Evolutionary conservation across 1,140 invertebrate genomes (phyloP).

Genomic region (Formica selysi): DNA sequence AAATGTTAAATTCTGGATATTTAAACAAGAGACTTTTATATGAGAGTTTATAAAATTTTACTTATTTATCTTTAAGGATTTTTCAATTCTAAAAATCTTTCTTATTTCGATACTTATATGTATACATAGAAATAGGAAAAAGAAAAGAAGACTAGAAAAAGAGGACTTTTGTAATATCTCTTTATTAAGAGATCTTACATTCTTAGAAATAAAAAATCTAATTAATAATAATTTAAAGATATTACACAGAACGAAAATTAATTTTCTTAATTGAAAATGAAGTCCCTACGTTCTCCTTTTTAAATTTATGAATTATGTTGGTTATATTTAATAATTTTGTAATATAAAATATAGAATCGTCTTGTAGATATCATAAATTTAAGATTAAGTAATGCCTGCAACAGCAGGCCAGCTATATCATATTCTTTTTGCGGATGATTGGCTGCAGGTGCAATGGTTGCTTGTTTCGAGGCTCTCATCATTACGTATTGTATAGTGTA

Average conservation of each 20-base stretch:
- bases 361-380: conserved; percentile 16
- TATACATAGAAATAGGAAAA: not conserved
- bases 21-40: not conserved
- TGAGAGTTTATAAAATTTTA: not conserved
- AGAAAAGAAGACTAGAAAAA: not conserved
- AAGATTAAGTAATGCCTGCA: not conserved
- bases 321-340: too few relatives aligned
- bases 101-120: not conserved
- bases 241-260: not conserved
- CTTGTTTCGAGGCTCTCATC: conserved; percentile 24
- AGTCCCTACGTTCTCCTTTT: not conserved
- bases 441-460: conserved; percentile 48
- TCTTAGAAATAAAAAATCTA: not conserved
- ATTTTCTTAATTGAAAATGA: conserved; percentile 6
- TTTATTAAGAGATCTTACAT: not conserved
- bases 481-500: conserved; percentile 39
- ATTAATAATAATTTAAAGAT: not conserved
- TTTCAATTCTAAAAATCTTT: not conserved
- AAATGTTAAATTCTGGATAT: not conserved
- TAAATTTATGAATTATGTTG: too few relatives aligned
- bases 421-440: conserved; percentile 47
- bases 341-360: not conserved
- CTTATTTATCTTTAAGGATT: not conserved
- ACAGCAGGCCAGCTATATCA: not conserved
- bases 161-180: not conserved